Base-by-base conservation (phyloP, 2,113 vertebrate species). In the Embiotoca jacksoni region DNA sequence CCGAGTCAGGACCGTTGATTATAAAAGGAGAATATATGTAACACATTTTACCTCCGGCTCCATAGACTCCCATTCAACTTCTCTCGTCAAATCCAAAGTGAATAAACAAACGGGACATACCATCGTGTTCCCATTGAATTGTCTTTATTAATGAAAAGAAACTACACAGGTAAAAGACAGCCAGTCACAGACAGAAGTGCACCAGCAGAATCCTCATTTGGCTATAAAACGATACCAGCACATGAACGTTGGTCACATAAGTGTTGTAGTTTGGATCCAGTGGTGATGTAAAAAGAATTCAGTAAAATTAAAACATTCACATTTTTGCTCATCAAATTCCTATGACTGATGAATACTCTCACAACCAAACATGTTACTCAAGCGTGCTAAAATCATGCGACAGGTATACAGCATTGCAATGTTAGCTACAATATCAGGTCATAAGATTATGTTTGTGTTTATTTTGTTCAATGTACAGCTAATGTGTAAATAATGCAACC, bases 71-170 rank as follows among this genome's bases (percentile, higher is more conserved):
- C 23, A 1, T 23, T 23, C 23, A 23, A 23, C 23, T 23, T 23
- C 23, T 23, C 23, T 23, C 23, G 23, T 23, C 23, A 23, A 23
- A 23, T 23, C 23, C 23, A 23, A 23, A 23, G 23, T 23, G 23
- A 23, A 23, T 23, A 23, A 23, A 44, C 41, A 44, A 10, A 41
- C 14, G 44, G 3, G 3, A 66, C 54, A 62, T 1, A 13, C 5
- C 0, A 2, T 15, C 6, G 59, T 44, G 39, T 44, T 11, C 7
- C 41, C 35, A 49, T 60, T 78, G 31, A 78, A 64, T 60, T 47
- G 58, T 89, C 84, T 93, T 93, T 92, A 91, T 89, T 91, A 63
- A 85, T 78, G 65, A 73, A 82, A 90, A 72, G 16, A 82, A 83
- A 84, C 63, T 78, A 72, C 86, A 90, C 56, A 70, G 14, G 36